Base-by-base conservation (phyloP, 2,888 invertebrate species). In the Rosalia funebris region DNA sequence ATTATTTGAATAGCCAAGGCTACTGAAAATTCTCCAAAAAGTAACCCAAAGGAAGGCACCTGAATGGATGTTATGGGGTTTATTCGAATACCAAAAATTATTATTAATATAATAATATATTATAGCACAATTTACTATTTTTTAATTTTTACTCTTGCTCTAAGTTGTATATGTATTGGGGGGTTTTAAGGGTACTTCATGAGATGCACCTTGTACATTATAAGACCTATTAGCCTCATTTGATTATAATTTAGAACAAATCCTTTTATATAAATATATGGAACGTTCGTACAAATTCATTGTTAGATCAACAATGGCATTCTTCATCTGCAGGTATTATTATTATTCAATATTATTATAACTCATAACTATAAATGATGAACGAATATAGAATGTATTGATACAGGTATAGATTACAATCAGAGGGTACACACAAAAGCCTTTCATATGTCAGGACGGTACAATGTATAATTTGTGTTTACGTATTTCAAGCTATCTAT, bases 361-460 rank as follows among this genome's bases (percentile, higher is more conserved):
- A 46, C 32, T 19, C 19, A 11, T 37, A 36, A 37, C 4, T 25
- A 48, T 37, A 36, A 19, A 48, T 20, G 48, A 48, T 48, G 36
- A 48, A 48, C 37, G 19, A 36, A 36, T 48, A 48, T 14, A 11
- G 36, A 36, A 36, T 48, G 48, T 48, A 37, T 37, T 37, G 48
- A 31, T 48, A 36, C 48, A 7, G 4, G 48, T 48, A 36, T 37
- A 48, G 48, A 48, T 48, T 48, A 48, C 48, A 48, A 37, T 48
- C 37, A 37, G 25, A 37, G 15, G 17, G 17, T 17, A 36, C 14
- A 48, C 36, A 46, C 32, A 48, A 48, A 48, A 48, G 48, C 48
- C 36, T 48, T 48, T 48, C 48, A 48, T 48, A 36, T 16, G 48
- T 48, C 48, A n/a, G 14, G 19, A 1, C 19, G 17, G 11, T 48